A percentile compares a stretch with the other conserved stretches of the same genome.
Conservation (phyloP, 1,140 invertebrate genomes). For the Zaprionus tsacasi region DNA sequence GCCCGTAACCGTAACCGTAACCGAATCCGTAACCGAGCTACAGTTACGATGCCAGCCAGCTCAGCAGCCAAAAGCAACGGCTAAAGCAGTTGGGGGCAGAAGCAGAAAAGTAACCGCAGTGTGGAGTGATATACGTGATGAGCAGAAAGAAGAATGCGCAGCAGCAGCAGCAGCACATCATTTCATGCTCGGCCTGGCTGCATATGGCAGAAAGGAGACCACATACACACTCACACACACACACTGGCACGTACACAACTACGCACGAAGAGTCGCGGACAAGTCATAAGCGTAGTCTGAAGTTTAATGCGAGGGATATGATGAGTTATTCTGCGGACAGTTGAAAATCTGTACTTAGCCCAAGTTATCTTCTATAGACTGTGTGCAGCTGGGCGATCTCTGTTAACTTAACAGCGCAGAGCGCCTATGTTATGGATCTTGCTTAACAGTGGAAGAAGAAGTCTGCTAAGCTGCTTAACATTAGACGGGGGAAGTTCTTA, state of each 20-base stretch:
- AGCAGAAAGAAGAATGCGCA: constrained; percentile 67
- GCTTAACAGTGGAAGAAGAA: background rate
- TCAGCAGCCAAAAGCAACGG: constrained; percentile 29
- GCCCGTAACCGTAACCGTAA: constrained; percentile 55
- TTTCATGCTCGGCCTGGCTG: constrained; percentile 38
- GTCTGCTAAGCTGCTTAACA: background rate
- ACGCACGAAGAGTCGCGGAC: background rate
- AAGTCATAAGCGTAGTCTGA: background rate
- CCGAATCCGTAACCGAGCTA: constrained; percentile 57
- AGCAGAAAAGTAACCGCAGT: background rate
- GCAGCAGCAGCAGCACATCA: constrained; percentile 28
- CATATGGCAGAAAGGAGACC: constrained; percentile 25
- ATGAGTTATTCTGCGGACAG: background rate
- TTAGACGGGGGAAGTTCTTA: background rate
- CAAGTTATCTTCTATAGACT: background rate
- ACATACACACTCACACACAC: background rate
- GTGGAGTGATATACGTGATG: constrained; percentile 3
- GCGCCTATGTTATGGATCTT: background rate
- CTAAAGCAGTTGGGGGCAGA: constrained; percentile 30
- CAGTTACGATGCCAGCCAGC: background rate
- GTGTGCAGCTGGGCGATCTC: background rate
- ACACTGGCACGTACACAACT: background rate
- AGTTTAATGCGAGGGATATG: background rate
- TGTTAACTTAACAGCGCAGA: background rate
- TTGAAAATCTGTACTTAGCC: background rate